Evolutionary conservation across 2,888 invertebrate genomes (phyloP).

Genomic region (Patella depressa): DNA sequence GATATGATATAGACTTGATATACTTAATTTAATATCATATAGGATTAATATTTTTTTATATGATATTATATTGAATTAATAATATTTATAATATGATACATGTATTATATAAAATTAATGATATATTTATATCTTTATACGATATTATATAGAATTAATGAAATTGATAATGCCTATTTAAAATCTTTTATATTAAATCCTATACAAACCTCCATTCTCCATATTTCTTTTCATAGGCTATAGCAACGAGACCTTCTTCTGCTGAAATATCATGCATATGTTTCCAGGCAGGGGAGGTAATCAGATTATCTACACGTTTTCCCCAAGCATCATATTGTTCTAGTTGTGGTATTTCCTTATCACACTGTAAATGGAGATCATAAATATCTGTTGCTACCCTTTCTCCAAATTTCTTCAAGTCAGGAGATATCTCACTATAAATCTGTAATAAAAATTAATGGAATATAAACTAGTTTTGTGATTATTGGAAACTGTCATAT

Average conservation of each 20-base stretch:
- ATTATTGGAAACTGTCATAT: no score
- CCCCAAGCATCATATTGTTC: slow-evolving; percentile 75
- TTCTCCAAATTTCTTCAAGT: slow-evolving; percentile 73
- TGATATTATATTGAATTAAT: no score
- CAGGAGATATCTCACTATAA: slow-evolving; percentile 64
- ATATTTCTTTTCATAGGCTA: slow-evolving; percentile 72
- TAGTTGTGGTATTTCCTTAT: slow-evolving; percentile 72
- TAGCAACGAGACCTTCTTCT: slow-evolving; percentile 74
- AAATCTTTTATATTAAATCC: no score
- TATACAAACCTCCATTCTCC: slow-evolving; percentile 66
- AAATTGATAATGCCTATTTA: no score
- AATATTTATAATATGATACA: no score
- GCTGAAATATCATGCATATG: slow-evolving; percentile 74
- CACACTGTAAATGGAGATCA: slow-evolving; percentile 72
- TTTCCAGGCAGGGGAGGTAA: slow-evolving; percentile 74
- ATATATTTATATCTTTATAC: no score
- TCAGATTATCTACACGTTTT: slow-evolving; percentile 72
- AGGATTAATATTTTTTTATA: no score
- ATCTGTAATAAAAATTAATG: slow-evolving; percentile 47
- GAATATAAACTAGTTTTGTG: no score
- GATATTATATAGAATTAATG: no score
- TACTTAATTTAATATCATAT: no score
- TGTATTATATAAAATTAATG: no score
- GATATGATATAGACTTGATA: no score
- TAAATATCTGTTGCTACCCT: slow-evolving; percentile 73